These are phyloP conservation scores for Cheiracanthium punctorium DNA, from an alignment of 2,888 invertebrate species.

Conservation along the genomic window DNA sequence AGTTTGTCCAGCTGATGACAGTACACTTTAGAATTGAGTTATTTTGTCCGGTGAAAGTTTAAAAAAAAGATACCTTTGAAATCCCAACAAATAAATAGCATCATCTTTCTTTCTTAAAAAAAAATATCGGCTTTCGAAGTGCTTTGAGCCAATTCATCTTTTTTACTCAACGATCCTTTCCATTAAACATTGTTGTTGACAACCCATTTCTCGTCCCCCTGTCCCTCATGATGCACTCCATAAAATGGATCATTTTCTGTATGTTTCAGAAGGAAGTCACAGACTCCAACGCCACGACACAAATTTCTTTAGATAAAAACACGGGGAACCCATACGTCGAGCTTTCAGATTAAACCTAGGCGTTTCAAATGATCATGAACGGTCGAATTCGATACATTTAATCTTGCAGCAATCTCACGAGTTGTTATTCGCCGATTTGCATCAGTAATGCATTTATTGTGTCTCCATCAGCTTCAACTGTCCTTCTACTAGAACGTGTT, in stretches of 20 bases:
- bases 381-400: slow-evolving; percentile 23
- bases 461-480: too few relatives aligned
- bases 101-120: not conserved
- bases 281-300: not conserved
- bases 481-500: slow-evolving; percentile 29
- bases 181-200: slow-evolving; percentile 31
- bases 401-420: too few relatives aligned
- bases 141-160: too few relatives aligned
- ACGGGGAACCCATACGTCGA: not conserved
- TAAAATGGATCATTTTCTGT: slow-evolving; percentile 12
- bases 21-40: not conserved
- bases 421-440: too few relatives aligned
- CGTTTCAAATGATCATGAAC: too few relatives aligned
- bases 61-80: not conserved
- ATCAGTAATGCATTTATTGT: slow-evolving; percentile 1
- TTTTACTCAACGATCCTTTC: not conserved
- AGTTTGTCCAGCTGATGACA: slow-evolving; percentile 22
- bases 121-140: slow-evolving; percentile 17
- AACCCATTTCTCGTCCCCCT: slow-evolving; percentile 46
- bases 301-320: not conserved
- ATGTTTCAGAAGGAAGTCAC: not conserved
- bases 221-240: slow-evolving; percentile 32
- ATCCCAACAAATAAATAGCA: not conserved
- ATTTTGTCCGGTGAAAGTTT: not conserved
- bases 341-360: too few relatives aligned